These are phyloP conservation scores for Indicator maculatus DNA, from an alignment of 2,113 vertebrate species.

Conservation along the genomic window DNA sequence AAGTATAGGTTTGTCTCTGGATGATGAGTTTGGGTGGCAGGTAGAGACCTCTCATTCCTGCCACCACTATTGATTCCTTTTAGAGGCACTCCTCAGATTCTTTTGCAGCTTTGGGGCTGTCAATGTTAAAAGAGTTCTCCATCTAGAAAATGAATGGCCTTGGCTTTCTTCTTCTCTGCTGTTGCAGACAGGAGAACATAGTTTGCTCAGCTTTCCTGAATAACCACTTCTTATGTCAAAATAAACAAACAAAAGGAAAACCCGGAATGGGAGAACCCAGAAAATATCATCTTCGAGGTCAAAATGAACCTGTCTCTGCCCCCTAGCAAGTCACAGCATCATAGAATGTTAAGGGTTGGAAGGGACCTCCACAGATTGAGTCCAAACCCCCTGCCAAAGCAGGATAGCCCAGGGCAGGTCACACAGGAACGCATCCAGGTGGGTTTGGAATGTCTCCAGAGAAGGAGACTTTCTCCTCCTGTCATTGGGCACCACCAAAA, in stretches of 20 bases:
- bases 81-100: background rate
- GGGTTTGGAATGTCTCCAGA: too few relatives aligned
- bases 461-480: too few relatives aligned
- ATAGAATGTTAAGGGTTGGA: too few relatives aligned
- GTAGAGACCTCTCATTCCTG: background rate
- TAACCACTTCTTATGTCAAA: background rate
- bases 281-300: background rate
- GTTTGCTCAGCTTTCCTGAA: background rate
- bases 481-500: too few relatives aligned
- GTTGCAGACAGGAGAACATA: background rate
- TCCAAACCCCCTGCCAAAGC: too few relatives aligned
- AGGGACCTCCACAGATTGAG: too few relatives aligned
- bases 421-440: too few relatives aligned
- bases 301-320: background rate
- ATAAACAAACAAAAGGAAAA: background rate
- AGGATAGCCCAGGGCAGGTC: too few relatives aligned
- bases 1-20: background rate
- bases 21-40: background rate
- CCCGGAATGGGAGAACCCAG: background rate
- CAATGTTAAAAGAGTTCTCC: accelerated
- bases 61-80: background rate
- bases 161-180: background rate
- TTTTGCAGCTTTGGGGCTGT: background rate
- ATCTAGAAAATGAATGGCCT: background rate
- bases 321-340: background rate